Conservation (phyloP, 2,113 vertebrate species). For the Thamnaconus septentrionalis region DNA sequence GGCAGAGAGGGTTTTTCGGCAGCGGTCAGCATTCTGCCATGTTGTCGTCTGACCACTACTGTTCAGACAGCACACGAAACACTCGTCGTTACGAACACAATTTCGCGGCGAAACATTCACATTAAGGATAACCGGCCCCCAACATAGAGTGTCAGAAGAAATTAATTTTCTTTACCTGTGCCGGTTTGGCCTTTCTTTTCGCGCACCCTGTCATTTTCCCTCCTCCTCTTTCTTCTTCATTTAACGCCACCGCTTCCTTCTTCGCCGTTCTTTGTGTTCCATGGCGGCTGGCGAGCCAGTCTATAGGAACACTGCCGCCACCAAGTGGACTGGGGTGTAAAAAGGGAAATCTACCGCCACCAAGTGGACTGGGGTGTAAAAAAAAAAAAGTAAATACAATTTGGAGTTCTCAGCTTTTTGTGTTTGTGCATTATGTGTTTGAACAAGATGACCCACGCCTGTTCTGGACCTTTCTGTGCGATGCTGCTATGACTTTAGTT, state of each 20-base stretch:
- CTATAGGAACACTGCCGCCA: slow-evolving; percentile 1
- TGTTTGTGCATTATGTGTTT: no score
- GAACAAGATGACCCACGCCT: no score
- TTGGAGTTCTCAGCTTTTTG: no score
- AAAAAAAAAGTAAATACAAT: no score
- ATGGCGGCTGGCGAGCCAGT: no score
- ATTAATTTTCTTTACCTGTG: slow-evolving; percentile 54
- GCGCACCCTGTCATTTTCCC: slow-evolving; percentile 74
- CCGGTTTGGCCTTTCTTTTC: slow-evolving; percentile 73
- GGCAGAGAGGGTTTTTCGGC: no score
- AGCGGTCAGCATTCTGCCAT: slow-evolving; percentile 52
- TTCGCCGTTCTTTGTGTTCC: slow-evolving; percentile 24
- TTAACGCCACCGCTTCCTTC: slow-evolving; percentile 38
- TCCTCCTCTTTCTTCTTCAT: no score
- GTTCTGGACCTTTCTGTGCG: no score
- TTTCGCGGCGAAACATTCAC: no score
- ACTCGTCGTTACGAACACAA: not conserved
- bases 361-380: not conserved
- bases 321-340: not conserved
- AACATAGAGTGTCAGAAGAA: no score
- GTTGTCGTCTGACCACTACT: slow-evolving; percentile 46
- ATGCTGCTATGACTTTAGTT: no score
- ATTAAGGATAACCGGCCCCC: no score
- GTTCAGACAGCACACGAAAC: slow-evolving; percentile 27
- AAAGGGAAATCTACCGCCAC: slow-evolving; percentile 2